phyloP scores from a whole-genome alignment of 2,888 invertebrate species.

The Serripes groenlandicus region DNA sequence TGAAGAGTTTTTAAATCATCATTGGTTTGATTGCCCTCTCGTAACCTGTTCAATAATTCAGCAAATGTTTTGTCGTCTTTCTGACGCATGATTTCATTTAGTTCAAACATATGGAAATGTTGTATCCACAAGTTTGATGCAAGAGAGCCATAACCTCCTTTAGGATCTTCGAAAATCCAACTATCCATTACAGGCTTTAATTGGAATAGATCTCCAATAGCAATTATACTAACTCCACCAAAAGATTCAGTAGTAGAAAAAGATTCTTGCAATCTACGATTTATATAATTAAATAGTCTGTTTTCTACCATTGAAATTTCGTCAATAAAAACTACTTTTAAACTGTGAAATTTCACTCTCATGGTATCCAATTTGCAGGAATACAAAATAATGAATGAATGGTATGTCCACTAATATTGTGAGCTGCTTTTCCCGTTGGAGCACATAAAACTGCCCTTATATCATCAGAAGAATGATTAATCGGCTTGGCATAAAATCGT shows the following conservation, averaged over 20 bases:
- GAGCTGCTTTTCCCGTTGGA: conserved; percentile 61
- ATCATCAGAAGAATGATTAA: conserved; percentile 16
- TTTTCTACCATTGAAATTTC: conserved; percentile 68
- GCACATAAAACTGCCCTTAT: conserved; percentile 31
- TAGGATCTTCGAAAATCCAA: conserved; percentile 60
- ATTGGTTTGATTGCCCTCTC: conserved; percentile 10
- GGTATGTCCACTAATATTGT: conserved; percentile 61
- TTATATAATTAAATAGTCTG: conserved; percentile 62
- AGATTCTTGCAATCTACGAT: conserved; percentile 50
- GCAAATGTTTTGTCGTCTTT: neutral
- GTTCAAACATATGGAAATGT: neutral
- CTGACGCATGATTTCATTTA: neutral
- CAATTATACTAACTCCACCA: conserved; percentile 25
- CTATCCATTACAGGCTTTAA: conserved; percentile 60
- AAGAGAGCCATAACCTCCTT: neutral
- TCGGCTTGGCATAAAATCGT: conserved; percentile 9
- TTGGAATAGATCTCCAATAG: conserved; percentile 47
- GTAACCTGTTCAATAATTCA: neutral
- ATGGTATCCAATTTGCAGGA: conserved; percentile 39
- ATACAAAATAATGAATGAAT: conserved; percentile 59
- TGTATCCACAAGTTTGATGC: neutral
- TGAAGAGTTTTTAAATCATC: neutral
- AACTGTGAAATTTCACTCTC: conserved; percentile 17
- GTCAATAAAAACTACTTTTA: conserved; percentile 50
- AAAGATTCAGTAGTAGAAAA: conserved; percentile 23